phyloP scores from a whole-genome alignment of 2,888 invertebrate genomes.

The Dinocampus coccinellae region DNA sequence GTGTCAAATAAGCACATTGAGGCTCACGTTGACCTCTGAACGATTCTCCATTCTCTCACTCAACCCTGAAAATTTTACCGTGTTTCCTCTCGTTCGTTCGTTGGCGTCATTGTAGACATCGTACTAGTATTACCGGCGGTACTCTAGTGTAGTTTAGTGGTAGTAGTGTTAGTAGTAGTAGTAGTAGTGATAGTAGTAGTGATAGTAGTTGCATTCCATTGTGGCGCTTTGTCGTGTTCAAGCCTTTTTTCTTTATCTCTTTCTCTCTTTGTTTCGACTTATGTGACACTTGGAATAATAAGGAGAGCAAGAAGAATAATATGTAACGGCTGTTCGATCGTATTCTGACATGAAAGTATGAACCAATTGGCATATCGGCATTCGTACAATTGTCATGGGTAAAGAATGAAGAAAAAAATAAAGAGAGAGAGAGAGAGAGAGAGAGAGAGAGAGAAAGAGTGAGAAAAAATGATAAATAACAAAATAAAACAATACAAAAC shows the following conservation, averaged over 20 bases:
- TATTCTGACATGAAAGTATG: neutral
- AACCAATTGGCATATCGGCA: conserved; percentile 14
- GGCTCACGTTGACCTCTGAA: conserved; percentile 43
- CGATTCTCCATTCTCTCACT: conserved; percentile 14
- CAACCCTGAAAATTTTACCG: conserved; percentile 11
- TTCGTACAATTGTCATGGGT: neutral
- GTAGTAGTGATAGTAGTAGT: neutral
- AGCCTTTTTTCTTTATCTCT: too few relatives aligned
- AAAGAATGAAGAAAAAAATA: neutral
- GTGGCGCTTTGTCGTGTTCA: conserved; percentile 12
- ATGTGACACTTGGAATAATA: conserved; percentile 41
- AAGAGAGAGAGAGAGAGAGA: neutral
- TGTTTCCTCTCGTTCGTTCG: conserved; percentile 33
- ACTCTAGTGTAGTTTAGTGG: too few relatives aligned
- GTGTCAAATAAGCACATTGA: conserved; percentile 66
- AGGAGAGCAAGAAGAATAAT: conserved; percentile 13
- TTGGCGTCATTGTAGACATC: too few relatives aligned
- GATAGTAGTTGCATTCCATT: conserved; percentile 38
- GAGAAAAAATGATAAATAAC: neutral
- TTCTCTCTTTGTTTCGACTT: conserved; percentile 33
- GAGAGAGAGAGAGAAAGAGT: neutral
- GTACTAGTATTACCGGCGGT: too few relatives aligned
- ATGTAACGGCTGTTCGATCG: conserved; percentile 1
- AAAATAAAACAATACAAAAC: too few relatives aligned
- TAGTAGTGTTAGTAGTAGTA: neutral